phyloP scores from a whole-genome alignment of 2,797 vertebrate species.

The Rhyacichthys aspro region DNA sequence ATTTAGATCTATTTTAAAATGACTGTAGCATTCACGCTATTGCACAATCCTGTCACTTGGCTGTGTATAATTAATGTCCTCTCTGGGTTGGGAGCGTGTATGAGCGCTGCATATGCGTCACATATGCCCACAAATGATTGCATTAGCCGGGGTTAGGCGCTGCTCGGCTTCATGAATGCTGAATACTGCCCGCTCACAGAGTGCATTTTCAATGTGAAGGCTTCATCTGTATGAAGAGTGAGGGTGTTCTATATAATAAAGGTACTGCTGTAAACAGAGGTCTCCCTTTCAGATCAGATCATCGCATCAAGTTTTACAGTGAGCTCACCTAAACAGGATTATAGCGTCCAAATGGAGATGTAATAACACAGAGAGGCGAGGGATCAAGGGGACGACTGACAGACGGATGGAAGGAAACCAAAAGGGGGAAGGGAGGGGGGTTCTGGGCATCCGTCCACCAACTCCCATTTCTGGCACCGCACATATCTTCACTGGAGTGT shows the following conservation, averaged over 20 bases:
- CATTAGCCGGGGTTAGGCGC: neutral
- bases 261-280: neutral
- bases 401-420: conserved; percentile 19
- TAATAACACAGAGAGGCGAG: conserved; percentile 22
- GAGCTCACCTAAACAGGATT: conserved; percentile 35
- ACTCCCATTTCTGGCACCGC: conserved; percentile 27
- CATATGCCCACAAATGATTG: neutral
- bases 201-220: neutral
- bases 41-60: neutral
- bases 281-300: conserved; percentile 12
- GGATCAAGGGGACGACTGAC: conserved; percentile 15
- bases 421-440: conserved; percentile 1
- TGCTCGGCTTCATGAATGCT: neutral
- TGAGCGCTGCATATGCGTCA: neutral
- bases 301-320: conserved; percentile 2
- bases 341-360: conserved; percentile 24
- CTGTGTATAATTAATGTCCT: neutral
- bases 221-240: neutral
- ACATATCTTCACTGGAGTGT: conserved; percentile 25
- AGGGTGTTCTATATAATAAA: neutral
- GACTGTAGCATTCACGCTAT: neutral
- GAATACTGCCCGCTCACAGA: neutral
- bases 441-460: conserved; percentile 43
- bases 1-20: neutral
- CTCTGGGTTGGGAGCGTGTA: no score